Evolutionary conservation across 2,113 vertebrate species (phyloP).

Genomic region (Sorex fumeus): DNA sequence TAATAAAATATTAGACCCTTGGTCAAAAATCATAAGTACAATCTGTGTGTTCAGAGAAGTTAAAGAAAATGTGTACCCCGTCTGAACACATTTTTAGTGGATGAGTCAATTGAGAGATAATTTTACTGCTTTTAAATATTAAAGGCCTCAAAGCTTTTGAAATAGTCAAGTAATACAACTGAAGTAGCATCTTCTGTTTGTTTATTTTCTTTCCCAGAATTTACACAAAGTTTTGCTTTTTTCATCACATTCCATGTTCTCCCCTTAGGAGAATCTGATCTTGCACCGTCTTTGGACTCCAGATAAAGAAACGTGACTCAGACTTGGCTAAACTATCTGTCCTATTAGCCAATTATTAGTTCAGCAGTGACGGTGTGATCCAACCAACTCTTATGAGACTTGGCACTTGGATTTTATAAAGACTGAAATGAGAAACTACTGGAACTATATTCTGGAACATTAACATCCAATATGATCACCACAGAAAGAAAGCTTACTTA

Average conservation of each 20-base stretch:
- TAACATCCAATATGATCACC: not conserved
- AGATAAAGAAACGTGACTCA: not conserved
- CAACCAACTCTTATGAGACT: not conserved
- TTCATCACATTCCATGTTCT: not conserved
- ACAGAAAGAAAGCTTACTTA: not conserved
- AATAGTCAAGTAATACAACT: constrained; percentile 7
- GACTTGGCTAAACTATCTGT: not conserved
- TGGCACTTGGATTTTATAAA: constrained; percentile 1
- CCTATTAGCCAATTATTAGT: not conserved
- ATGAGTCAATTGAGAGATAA: not conserved
- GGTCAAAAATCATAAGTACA: constrained; percentile 62
- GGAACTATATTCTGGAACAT: not conserved
- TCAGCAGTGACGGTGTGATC: not conserved
- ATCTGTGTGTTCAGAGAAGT: constrained; percentile 46
- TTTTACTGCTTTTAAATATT: not conserved
- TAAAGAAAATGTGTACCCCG: constrained; percentile 20
- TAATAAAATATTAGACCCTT: constrained; percentile 80
- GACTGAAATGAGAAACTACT: not conserved
- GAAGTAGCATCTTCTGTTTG: not conserved
- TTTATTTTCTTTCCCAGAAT: not conserved
- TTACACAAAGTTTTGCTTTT: constrained; percentile 26
- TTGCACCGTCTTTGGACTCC: not conserved
- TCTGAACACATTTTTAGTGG: not conserved
- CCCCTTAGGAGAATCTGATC: not conserved
- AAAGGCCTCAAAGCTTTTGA: not conserved